These are phyloP conservation scores for Erythrocercus mccallii DNA, from an alignment of 2,113 vertebrate genomes.

Conservation along the genomic window DNA sequence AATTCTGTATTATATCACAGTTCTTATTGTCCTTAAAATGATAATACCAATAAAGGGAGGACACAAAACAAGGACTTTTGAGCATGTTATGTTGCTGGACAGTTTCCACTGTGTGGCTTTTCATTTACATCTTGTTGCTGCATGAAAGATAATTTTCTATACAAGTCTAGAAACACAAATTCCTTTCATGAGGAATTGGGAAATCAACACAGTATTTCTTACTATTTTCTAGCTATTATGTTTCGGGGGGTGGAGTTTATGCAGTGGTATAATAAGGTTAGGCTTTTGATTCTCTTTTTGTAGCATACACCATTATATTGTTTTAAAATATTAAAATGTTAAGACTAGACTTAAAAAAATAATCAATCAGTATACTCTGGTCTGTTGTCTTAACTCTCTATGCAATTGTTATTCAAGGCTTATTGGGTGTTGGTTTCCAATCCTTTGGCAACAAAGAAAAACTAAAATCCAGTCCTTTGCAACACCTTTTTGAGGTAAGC, in stretches of 20 bases:
- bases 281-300: not conserved
- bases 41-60: not conserved
- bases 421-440: slow-evolving; percentile 88
- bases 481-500: slow-evolving; percentile 95
- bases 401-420: slow-evolving; percentile 74
- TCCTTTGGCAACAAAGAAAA: slow-evolving; percentile 85
- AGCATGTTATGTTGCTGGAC: not conserved
- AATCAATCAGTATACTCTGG: not conserved
- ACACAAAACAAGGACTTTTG: not conserved
- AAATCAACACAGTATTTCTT: not conserved
- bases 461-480: slow-evolving; percentile 85
- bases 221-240: not conserved
- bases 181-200: not conserved
- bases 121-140: not conserved
- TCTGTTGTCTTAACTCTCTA: not conserved
- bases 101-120: not conserved
- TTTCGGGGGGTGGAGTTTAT: not conserved
- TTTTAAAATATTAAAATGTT: not conserved
- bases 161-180: not conserved
- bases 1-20: not conserved
- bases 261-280: not conserved
- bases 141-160: not conserved
- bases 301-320: not conserved
- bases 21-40: not conserved
- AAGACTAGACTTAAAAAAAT: not conserved